Evolutionary conservation across 2,888 invertebrate genomes (phyloP), one percentile per base, ranked within the genome.

Genomic region (Spialia ferax): DNA sequence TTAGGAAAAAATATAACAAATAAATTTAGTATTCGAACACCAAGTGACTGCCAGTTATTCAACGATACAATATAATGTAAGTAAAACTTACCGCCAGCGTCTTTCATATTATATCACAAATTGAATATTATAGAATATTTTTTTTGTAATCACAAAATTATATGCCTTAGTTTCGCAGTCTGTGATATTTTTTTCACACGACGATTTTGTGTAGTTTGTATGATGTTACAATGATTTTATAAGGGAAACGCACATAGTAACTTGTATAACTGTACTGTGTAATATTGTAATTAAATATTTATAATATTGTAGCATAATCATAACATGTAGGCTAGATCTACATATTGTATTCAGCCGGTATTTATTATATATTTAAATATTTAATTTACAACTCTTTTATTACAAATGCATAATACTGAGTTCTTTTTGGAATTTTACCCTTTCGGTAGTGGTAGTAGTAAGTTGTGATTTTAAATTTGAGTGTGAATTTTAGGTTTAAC

Each of bases 131-230:
- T 38, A 15, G 1, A 6, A 38, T n/a, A n/a, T 6, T 38, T 15
- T 6, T 38, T 4, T 4, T 38, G n/a, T 38, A 38, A 38, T 38
- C 38, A 38, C 38, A 38, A 38, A 38, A 15, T 5, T 7, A 45
- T 45, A 60, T 45, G 45, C 59, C 59, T 60, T 60, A 60, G 59
- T 23, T 60, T 60, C 5, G 26, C 59, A 45, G 59, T 26, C 59
- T 60, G 45, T 60, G 59, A 42, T 60, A 59, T 3, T 15, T 15
- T 60, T 26, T 45, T 60, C 59, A 60, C 59, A 60, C 26, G 45
- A 60, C 45, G 26, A 20, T 50, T 11, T 20, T 22, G 22, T 48
- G n/a, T 38, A 29, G 38, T 38, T 38, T 38, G n/a, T 38, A n/a
- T n/a, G n/a, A 38, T 38, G 38, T 15, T 15, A 38, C n/a, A n/a